Conservation (phyloP, 2,797 vertebrate species). For the Pipistrellus kuhlii region DNA sequence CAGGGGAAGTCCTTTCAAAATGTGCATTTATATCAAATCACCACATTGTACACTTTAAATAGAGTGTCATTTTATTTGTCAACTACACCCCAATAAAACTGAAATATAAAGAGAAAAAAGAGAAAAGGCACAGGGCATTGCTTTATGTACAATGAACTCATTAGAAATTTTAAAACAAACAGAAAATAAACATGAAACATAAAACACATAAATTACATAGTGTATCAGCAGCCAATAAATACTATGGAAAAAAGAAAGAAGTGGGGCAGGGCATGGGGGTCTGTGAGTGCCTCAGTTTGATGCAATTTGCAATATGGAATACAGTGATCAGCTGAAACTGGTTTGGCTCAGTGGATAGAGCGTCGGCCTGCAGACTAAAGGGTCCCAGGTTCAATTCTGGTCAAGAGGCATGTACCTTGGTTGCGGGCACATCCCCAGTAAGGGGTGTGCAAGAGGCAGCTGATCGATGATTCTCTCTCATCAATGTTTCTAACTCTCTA, state of each 20-base stretch:
- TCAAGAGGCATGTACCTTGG: too few relatives aligned
- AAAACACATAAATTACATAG: not conserved
- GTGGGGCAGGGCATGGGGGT: not conserved
- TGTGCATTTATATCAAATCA: not conserved
- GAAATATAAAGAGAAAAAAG: not conserved
- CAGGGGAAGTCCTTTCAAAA: not conserved
- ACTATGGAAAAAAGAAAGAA: not conserved
- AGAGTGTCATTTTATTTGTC: not conserved
- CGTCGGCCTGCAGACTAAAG: too few relatives aligned
- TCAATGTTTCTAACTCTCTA: too few relatives aligned
- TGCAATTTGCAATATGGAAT: not conserved
- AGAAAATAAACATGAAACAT: not conserved
- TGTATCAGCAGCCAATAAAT: not conserved
- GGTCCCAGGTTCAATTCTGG: too few relatives aligned
- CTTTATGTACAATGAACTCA: not conserved
- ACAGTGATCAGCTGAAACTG: too few relatives aligned
- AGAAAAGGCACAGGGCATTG: not conserved
- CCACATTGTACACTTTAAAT: not conserved
- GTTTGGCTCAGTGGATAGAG: too few relatives aligned
- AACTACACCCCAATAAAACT: not conserved
- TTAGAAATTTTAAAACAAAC: not conserved
- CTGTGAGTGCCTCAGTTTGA: not conserved
- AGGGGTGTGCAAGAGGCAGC: too few relatives aligned
- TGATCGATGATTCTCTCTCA: too few relatives aligned
- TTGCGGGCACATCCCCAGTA: too few relatives aligned